A percentile compares a stretch with the other conserved stretches of the same genome.
Evolutionary conservation across 2,888 invertebrate genomes (phyloP).

Genomic region (Galerucella pusilla): DNA sequence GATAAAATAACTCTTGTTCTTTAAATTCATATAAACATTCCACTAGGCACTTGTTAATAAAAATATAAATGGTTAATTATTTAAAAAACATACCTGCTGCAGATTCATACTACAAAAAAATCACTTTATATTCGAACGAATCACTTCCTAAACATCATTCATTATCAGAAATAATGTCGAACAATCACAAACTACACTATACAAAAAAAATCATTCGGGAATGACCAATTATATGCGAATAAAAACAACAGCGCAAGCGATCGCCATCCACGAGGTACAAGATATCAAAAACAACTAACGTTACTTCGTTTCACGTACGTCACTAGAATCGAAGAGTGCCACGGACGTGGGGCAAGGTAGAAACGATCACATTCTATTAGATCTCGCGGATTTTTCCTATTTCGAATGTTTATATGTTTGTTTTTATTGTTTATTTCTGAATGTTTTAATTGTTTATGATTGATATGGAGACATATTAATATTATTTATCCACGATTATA

Average conservation of each 20-base stretch:
- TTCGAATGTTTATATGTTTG: not conserved
- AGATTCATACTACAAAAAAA: slow-evolving; percentile 38
- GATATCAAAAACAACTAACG: slow-evolving; percentile 42
- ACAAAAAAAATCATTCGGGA: not conserved
- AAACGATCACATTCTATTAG: slow-evolving; percentile 15
- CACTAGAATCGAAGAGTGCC: slow-evolving; percentile 33
- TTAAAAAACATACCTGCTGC: slow-evolving; percentile 17
- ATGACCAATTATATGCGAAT: slow-evolving; percentile 4
- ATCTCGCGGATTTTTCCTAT: slow-evolving; percentile 7
- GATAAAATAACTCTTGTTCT: too few species aligned
- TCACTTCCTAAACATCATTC: slow-evolving; percentile 8
- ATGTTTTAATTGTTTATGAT: not conserved
- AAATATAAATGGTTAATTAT: too few species aligned
- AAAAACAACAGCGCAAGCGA: slow-evolving; percentile 28
- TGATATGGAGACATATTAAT: not conserved
- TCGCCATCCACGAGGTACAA: slow-evolving; percentile 41
- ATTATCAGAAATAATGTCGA: not conserved
- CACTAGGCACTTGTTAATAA: too few species aligned
- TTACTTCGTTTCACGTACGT: slow-evolving; percentile 31
- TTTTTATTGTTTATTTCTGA: not conserved
- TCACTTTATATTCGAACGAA: slow-evolving; percentile 25
- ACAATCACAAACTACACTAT: slow-evolving; percentile 6
- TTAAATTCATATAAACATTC: too few species aligned
- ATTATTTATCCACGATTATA: too few species aligned
- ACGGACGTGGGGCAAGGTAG: slow-evolving; percentile 37